phyloP scores from a whole-genome alignment of 2,113 vertebrate genomes.

The Okapia johnstoni region DNA sequence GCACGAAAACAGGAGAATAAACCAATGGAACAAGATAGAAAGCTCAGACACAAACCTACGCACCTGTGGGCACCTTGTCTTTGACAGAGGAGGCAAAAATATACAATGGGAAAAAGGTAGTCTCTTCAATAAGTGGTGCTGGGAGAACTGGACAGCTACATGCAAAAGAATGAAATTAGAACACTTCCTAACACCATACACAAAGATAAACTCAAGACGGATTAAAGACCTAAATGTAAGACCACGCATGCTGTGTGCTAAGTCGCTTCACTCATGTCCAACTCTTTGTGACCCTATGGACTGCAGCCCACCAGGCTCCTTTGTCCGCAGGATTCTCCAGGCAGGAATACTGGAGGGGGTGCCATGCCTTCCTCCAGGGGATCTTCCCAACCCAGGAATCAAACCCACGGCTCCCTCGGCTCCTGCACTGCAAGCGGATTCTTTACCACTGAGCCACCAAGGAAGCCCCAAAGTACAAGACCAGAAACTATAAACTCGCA shows the following conservation, averaged over 20 bases:
- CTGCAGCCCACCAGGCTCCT: background rate
- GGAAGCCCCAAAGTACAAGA: background rate
- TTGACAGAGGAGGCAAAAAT: background rate
- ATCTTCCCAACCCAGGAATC: background rate
- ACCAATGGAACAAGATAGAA: accelerated
- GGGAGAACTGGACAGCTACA: background rate
- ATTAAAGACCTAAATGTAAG: background rate
- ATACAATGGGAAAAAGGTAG: background rate
- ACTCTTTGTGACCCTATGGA: background rate
- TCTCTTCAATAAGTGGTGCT: background rate
- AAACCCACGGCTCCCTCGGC: background rate
- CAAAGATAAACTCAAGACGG: background rate
- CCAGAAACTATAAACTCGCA: background rate
- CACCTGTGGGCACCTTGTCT: background rate
- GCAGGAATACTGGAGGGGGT: background rate
- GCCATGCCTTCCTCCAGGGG: background rate
- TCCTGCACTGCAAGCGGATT: background rate
- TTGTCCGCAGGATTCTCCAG: background rate
- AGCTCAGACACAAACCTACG: background rate
- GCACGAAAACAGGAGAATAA: accelerated
- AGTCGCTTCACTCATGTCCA: background rate
- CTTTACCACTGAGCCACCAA: background rate
- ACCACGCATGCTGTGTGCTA: background rate
- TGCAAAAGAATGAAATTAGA: background rate
- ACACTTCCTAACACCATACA: background rate